These are phyloP conservation scores for Dastarcus helophoroides DNA, from an alignment of 2,888 invertebrate genomes.

Conservation along the genomic window DNA sequence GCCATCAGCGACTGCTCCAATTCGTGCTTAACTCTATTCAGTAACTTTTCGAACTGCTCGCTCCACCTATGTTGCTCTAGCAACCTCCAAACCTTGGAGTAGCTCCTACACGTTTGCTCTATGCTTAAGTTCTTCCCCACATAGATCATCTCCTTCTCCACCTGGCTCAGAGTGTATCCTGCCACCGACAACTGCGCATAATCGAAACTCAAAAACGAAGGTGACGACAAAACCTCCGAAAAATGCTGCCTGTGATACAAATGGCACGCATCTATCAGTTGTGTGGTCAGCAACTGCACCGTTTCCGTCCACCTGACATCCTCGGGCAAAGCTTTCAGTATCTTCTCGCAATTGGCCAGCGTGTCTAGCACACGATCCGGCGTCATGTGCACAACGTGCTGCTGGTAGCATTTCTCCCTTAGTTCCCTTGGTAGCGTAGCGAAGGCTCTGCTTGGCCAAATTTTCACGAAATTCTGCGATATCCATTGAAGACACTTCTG, in stretches of 20 bases:
- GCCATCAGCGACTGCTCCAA: slow-evolving; percentile 61
- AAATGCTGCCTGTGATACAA: slow-evolving; percentile 71
- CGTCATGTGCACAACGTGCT: slow-evolving; percentile 68
- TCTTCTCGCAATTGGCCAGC: slow-evolving; percentile 72
- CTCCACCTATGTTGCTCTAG: slow-evolving; percentile 28
- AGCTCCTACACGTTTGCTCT: slow-evolving; percentile 74
- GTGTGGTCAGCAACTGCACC: slow-evolving; percentile 64
- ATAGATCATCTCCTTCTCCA: slow-evolving; percentile 68
- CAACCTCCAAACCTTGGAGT: slow-evolving; percentile 41
- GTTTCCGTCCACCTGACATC: slow-evolving; percentile 68
- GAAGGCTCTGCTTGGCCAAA: slow-evolving; percentile 88
- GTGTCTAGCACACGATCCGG: slow-evolving; percentile 66
- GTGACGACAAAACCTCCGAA: slow-evolving; percentile 52
- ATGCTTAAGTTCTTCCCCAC: slow-evolving; percentile 70
- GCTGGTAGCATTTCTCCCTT: slow-evolving; percentile 72
- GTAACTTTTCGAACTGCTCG: slow-evolving; percentile 35
- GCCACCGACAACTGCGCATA: slow-evolving; percentile 5
- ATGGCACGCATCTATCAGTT: slow-evolving; percentile 69
- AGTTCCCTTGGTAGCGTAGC: slow-evolving; percentile 73
- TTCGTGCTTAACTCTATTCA: slow-evolving; percentile 51
- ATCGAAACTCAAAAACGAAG: slow-evolving; percentile 31
- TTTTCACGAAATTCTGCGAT: slow-evolving; percentile 70
- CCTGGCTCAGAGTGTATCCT: slow-evolving; percentile 58
- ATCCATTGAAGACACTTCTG: slow-evolving; percentile 81
- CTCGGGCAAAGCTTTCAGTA: slow-evolving; percentile 62